Base-by-base conservation (phyloP, 2,888 invertebrate species). In the Agrotis exclamationis region DNA sequence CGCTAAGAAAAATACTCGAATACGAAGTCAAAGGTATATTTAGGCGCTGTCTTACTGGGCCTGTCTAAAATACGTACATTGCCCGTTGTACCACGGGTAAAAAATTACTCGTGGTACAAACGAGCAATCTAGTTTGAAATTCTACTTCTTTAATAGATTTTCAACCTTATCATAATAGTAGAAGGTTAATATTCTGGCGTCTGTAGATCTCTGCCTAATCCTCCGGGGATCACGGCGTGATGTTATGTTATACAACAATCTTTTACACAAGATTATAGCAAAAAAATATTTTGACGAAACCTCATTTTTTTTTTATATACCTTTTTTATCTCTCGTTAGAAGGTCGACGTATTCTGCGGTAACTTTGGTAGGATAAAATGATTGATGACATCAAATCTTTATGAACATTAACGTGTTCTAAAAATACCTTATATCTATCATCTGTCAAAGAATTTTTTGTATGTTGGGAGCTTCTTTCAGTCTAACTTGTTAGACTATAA, bases 1-100 rank as follows among this genome's bases (percentile, higher is more conserved):
- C 74, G 59, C 60, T 63, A 74, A 74, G 45, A 72, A 84, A 84
- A 81, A 78, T 68, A 72, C 59, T 60, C 48, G 54, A 68, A 70
- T 56, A 28, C 59, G 24, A 47, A 60, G 22, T 22, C 6, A 20
- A 56, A 39, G 22, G 70, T 58, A 63, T 18, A 64, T 59, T 47
- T 7, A 20, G 47, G 48, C 53, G 63, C 28, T 45, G 63, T 11
- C 9, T 39, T 39, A 39, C 39, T 39, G 39, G 9, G 39, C 11
- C 39, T 39, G 39, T 1, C 11, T 39, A 11, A 39, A 39, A 39
- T 39, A n/a, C n/a, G n/a, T n/a, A n/a, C n/a, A n/a, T n/a, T n/a
- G n/a, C n/a, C n/a, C n/a, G n/a, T n/a, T n/a, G n/a, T n/a, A n/a
- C n/a, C n/a, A n/a, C n/a, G n/a, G n/a, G n/a, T n/a, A n/a, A n/a